Conservation (phyloP, 1,140 invertebrate genomes). For the Ips nitidus region DNA sequence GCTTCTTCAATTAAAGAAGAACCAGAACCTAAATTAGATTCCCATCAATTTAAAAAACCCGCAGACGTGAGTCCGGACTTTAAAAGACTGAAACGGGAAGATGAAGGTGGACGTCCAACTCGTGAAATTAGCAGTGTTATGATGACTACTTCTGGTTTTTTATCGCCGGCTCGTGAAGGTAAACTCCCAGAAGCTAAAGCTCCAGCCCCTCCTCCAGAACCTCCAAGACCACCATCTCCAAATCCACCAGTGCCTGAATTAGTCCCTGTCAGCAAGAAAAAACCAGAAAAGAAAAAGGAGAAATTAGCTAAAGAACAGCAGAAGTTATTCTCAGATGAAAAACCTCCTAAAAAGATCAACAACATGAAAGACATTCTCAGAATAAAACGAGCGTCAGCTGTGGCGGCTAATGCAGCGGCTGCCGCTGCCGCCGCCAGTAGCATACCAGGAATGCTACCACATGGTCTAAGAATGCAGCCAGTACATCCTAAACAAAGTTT, state of each 20-base stretch:
- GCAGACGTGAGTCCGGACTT: conserved; percentile 43
- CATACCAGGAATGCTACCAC: conserved; percentile 1
- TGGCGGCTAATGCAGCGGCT: conserved; percentile 40
- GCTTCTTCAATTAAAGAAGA: not conserved
- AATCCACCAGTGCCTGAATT: conserved; percentile 16
- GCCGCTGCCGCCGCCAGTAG: conserved; percentile 1
- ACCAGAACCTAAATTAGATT: conserved; percentile 14
- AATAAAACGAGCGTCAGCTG: conserved; percentile 52
- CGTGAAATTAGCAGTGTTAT: conserved; percentile 92
- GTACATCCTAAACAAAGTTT: not conserved
- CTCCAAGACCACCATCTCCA: conserved; percentile 53
- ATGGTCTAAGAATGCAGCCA: not conserved
- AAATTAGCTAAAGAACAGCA: conserved; percentile 62
- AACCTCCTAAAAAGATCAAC: conserved; percentile 56
- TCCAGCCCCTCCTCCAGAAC: conserved; percentile 64
- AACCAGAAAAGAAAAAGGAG: conserved; percentile 64
- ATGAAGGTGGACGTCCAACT: conserved; percentile 74
- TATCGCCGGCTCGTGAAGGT: conserved; percentile 89
- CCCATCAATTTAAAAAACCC: conserved; percentile 48
- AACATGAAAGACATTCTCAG: conserved; percentile 59
- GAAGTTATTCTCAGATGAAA: conserved; percentile 54
- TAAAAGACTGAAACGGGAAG: conserved; percentile 38
- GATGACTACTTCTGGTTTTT: conserved; percentile 92
- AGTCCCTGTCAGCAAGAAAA: conserved; percentile 44
- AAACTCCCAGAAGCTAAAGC: conserved; percentile 84